phyloP scores from a whole-genome alignment of 2,797 vertebrate genomes.

The Xyrichtys novacula region DNA sequence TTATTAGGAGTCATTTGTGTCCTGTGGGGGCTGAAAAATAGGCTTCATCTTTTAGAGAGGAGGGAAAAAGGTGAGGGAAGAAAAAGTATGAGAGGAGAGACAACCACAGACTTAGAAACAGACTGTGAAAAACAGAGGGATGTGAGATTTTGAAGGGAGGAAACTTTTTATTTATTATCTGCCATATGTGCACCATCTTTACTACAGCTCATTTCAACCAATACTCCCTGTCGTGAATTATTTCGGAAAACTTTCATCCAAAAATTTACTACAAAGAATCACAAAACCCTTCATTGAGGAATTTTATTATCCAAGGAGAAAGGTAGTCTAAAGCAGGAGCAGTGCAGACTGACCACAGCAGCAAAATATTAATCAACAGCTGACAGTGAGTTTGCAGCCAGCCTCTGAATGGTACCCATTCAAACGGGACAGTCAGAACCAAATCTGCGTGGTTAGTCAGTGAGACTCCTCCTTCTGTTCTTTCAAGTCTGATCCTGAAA shows the following conservation, averaged over 20 bases:
- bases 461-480: not conserved
- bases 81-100: not conserved
- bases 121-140: conserved; percentile 20
- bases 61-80: conserved; percentile 25
- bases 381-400: conserved; percentile 11
- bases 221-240: not conserved
- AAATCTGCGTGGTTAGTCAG: not conserved
- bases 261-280: not conserved
- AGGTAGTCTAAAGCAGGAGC: not conserved
- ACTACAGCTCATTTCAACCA: not conserved
- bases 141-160: not conserved
- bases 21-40: conserved; percentile 67
- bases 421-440: not conserved
- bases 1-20: conserved; percentile 83
- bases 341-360: conserved; percentile 1
- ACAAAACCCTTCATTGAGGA: not conserved
- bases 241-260: conserved; percentile 10
- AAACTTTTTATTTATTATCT: not conserved
- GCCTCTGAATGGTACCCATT: not conserved
- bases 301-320: not conserved
- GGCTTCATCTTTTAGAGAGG: conserved; percentile 72
- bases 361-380: not conserved
- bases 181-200: conserved; percentile 8
- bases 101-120: conserved; percentile 18
- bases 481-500: not conserved